Conservation (phyloP, 1,140 invertebrate species). For the Neomicropteryx cornuta region DNA sequence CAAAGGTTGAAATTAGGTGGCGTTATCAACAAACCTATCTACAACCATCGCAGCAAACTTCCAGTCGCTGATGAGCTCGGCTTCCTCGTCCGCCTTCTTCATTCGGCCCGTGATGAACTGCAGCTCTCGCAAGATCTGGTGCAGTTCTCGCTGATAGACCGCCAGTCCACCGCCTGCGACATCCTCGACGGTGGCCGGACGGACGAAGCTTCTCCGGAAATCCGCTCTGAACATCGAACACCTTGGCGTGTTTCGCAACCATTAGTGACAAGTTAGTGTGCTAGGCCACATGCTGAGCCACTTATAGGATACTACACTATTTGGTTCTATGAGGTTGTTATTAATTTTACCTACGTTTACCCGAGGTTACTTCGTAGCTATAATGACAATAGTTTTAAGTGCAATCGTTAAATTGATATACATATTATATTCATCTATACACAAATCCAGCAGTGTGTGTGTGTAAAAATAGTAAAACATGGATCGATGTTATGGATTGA, state of each 20-base stretch:
- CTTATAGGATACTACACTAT: too few relatives aligned
- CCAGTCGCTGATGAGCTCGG: conserved; percentile 94
- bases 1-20: too few relatives aligned
- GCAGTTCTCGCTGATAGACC: conserved; percentile 56
- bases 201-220: conserved; percentile 42
- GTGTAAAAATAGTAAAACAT: too few relatives aligned
- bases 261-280: background rate
- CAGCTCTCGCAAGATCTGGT: conserved; percentile 81
- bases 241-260: conserved; percentile 13
- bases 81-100: conserved; percentile 80
- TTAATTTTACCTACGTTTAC: too few relatives aligned
- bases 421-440: too few relatives aligned
- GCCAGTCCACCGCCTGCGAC: conserved; percentile 39
- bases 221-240: conserved; percentile 38
- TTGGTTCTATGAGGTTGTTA: too few relatives aligned
- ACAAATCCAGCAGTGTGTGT: too few relatives aligned
- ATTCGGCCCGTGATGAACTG: conserved; percentile 88
- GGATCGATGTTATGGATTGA: too few relatives aligned
- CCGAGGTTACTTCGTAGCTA: too few relatives aligned
- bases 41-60: conserved; percentile 99
- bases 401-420: too few relatives aligned
- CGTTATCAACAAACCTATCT: conserved; percentile 59
- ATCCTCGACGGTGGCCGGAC: conserved; percentile 48
- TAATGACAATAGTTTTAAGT: too few relatives aligned
- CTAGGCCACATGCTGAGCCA: too few relatives aligned